Percentiles rank a stretch among this genome's conserved stretches.
Conservation (phyloP, 92 coral and sea anemone genomes). For the Siderastrea siderea region DNA sequence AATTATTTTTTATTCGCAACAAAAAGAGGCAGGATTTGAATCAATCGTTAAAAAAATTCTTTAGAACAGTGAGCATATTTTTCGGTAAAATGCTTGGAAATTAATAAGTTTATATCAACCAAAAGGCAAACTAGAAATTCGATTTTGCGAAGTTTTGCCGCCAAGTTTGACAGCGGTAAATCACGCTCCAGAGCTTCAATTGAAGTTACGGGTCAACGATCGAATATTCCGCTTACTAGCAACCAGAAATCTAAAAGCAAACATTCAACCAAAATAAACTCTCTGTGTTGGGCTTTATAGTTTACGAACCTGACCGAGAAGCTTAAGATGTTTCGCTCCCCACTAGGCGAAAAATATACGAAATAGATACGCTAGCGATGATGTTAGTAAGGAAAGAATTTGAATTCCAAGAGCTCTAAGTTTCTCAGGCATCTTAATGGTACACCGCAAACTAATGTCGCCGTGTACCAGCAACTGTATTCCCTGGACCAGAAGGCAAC, state of each 20-base stretch:
- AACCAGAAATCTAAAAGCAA: conserved; percentile 24
- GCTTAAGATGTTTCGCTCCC: conserved; percentile 15
- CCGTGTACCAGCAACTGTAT: neutral
- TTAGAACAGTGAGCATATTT: conserved; percentile 7
- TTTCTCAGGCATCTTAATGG: conserved; percentile 3
- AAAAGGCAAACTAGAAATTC: conserved; percentile 60
- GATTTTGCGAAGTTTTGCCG: conserved; percentile 18
- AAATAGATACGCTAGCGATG: neutral
- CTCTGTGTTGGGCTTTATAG: neutral
- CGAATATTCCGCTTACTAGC: conserved; percentile 1
- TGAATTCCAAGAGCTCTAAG: conserved; percentile 8
- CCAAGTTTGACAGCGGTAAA: conserved; percentile 54
- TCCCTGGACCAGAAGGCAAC: conserved; percentile 10
- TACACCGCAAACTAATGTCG: conserved; percentile 19
- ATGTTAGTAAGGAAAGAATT: neutral
- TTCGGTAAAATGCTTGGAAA: conserved; percentile 31
- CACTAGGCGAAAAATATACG: conserved; percentile 2
- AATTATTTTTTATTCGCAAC: neutral
- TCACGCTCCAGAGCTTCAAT: conserved; percentile 10
- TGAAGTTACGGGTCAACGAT: neutral
- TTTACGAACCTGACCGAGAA: neutral
- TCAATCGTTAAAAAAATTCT: neutral
- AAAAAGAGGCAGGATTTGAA: conserved; percentile 13
- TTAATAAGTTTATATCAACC: conserved; percentile 62
- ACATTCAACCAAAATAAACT: neutral